Evolutionary conservation across 1,140 invertebrate genomes (phyloP).

Genomic region (Parasteatoda tepidariorum): DNA sequence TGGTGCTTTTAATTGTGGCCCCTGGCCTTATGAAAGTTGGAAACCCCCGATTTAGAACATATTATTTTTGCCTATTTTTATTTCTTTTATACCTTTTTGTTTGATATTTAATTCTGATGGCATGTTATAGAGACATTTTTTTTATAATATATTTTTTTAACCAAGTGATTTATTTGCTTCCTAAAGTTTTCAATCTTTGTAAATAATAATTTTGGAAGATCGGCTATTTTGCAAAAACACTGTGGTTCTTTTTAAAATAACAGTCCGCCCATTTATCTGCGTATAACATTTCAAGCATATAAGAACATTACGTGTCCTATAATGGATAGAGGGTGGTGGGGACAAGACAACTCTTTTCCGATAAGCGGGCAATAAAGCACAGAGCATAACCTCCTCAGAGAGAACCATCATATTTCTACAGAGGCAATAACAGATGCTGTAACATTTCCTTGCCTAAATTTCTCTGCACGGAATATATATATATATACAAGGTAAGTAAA

Average conservation of each 20-base stretch:
- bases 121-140: background rate
- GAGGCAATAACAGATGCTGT: conserved; percentile 47
- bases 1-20: too few relatives aligned
- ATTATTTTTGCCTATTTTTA: too few relatives aligned
- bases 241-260: background rate
- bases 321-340: conserved; percentile 37
- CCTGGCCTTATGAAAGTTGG: too few relatives aligned
- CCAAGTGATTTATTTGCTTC: background rate
- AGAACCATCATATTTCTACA: conserved; percentile 36
- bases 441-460: conserved; percentile 47
- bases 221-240: background rate
- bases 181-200: background rate
- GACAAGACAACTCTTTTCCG: conserved; percentile 17
- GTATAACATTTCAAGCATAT: conserved; percentile 30
- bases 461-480: conserved; percentile 1
- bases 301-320: conserved; percentile 51
- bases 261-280: conserved; percentile 10
- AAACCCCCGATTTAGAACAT: too few relatives aligned
- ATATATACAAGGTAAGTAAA: conserved; percentile 20
- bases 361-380: conserved; percentile 56
- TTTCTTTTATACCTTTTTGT: background rate
- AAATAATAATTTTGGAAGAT: background rate
- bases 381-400: conserved; percentile 41
- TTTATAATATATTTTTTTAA: background rate
- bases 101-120: background rate